Base-by-base conservation (phyloP, 2,888 invertebrate species). In the Eupithecia centaureata region DNA sequence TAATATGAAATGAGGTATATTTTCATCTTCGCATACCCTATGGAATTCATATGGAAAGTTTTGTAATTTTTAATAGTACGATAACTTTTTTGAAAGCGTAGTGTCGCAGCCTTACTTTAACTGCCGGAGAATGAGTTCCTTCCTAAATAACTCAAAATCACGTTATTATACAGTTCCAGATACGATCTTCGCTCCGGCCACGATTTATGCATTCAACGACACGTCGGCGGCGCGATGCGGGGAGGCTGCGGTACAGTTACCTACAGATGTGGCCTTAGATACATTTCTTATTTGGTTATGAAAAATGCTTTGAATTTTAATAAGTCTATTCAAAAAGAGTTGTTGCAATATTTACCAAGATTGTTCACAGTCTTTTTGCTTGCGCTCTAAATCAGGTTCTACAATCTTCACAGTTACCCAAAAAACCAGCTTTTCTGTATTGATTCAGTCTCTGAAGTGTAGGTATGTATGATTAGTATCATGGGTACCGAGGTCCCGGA, bases 401-500 rank as follows among this genome's bases (percentile, higher is more conserved):
- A 8, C 27, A 0, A 52, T 52, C 7, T 52, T 15, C 7, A 7
- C 27, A 52, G 7, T 12, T 22, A 22, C 12, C 25, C 2, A 27
- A 27, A 27, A 7, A 5, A 25, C 12, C 22, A 27, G 7, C 2
- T 25, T 13, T 25, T 54, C 10, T 18, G 27, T 10, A 10, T 1
- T 52, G 25, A 51, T 15, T 27, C 15, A 25, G 4, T 27, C 25
- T 25, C 52, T 27, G 25, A 25, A 13, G 25, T n/a, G n/a, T 33
- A 28, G 28, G 30, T 30, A n/a, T 56, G 10, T 56, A 56, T 18
- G 10, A 56, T 5, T 27, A 18, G 15, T 52, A n/a, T 10, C 28
- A 13, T 51, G 51, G 38, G 56, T 25, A 38, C 63, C 35, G 22
- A 58, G n/a, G 58, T 61, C 82, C 82, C 83, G 83, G 79, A 83